Evolutionary conservation across 2,888 invertebrate genomes (phyloP), one percentile per base, ranked within the genome.

Genomic region (Lottia scabra): DNA sequence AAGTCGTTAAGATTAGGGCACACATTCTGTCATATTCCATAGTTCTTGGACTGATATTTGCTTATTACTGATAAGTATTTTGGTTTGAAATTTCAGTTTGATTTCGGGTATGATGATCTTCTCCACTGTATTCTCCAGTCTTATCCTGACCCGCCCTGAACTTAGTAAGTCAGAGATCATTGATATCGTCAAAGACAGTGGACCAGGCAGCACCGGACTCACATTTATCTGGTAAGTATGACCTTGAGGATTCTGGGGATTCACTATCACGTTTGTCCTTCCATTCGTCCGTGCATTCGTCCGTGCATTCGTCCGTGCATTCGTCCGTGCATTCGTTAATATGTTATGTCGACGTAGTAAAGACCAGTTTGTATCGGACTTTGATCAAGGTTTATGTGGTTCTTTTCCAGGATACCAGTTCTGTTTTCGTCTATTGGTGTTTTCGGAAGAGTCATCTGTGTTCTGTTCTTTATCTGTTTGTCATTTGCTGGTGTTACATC

Each of bases 161-260:
- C 72, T 79, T 12, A 78, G 80, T 0, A 75, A 80, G 67, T 68
- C 70, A 0, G 78, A 83, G 13, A 84, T 86, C 30, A 72, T 87
- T 8, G 74, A 75, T 13, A 81, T 87, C 6, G 75, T 87, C 65
- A 80, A 84, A 67, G 81, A 81, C 71, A 83, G 84, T 38, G 87
- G 87, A 1, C 87, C 87, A 0, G 87, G 83, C 12, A 84, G 85
- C 56, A 87, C 87, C 0, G 87, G 87, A 1, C 78, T 87, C 13
- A 85, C 87, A 2, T 87, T 87, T 71, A 87, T 87, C 62, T 87
- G 87, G 87, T 86, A 73, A 67, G 78, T 65, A n/a, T 43, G 10
- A 26, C 62, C 23, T 63, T n/a, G n/a, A 26, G 26, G 23, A 15
- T 15, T 63, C 15, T 23, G n/a, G n/a, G n/a, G n/a, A n/a, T n/a